phyloP scores from a whole-genome alignment of 2,888 invertebrate species.

The Eupelmus urozonus region DNA sequence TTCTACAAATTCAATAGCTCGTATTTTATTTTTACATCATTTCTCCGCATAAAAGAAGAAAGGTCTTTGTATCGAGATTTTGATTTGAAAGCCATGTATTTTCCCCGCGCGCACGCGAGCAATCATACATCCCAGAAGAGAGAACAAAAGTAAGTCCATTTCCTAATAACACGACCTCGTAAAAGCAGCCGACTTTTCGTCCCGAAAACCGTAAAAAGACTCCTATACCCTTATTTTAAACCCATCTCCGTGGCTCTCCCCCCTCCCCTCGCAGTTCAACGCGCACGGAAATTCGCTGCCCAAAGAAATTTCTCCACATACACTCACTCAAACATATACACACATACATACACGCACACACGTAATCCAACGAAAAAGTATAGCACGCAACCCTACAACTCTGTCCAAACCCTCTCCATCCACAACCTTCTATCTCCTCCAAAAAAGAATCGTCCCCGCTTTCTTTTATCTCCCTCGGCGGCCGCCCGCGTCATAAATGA shows the following conservation, averaged over 20 bases:
- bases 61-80: background rate
- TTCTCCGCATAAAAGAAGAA: too few species aligned
- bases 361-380: too few species aligned
- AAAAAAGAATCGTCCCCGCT: background rate
- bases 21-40: too few species aligned
- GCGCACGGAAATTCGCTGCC: too few species aligned
- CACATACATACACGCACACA: too few species aligned
- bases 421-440: too few species aligned
- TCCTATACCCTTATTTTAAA: background rate
- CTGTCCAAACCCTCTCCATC: too few species aligned
- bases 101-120: background rate
- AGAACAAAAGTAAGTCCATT: conserved; percentile 24
- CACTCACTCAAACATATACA: too few species aligned
- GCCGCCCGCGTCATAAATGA: conserved; percentile 1
- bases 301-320: too few species aligned
- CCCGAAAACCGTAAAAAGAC: conserved; percentile 22
- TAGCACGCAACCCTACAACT: too few species aligned
- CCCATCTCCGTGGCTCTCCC: background rate
- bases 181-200: conserved; percentile 9
- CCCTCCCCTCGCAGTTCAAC: too few species aligned
- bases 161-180: conserved; percentile 20
- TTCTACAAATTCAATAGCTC: background rate
- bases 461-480: too few species aligned
- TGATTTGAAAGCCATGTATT: conserved; percentile 21
- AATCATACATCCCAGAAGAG: background rate